phyloP scores from a whole-genome alignment of 2,888 invertebrate genomes.

The Drosophila limbata region DNA sequence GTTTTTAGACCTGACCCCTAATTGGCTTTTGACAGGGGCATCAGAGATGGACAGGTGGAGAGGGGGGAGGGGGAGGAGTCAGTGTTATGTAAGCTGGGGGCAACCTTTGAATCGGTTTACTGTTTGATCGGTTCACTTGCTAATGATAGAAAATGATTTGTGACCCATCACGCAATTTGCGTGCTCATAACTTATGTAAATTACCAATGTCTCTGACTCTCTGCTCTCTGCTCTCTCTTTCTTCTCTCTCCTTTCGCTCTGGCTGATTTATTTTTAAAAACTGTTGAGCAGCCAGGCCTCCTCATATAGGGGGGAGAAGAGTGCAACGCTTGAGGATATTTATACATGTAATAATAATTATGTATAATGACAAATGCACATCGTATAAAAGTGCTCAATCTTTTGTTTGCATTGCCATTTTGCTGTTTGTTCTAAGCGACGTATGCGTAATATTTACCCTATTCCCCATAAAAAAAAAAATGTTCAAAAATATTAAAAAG shows the following conservation, averaged over 20 bases:
- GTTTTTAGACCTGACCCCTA: slow-evolving; percentile 75
- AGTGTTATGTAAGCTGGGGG: slow-evolving; percentile 43
- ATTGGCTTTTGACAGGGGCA: slow-evolving; percentile 64
- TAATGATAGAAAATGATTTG: slow-evolving; percentile 22
- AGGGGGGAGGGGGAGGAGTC: not conserved
- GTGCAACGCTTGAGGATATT: slow-evolving; percentile 20
- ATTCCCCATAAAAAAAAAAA: not conserved
- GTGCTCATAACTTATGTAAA: slow-evolving; percentile 55
- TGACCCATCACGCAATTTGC: slow-evolving; percentile 51
- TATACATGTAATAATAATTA: slow-evolving; percentile 48
- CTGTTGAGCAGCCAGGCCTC: slow-evolving; percentile 16
- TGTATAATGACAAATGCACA: slow-evolving; percentile 75
- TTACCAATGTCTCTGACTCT: slow-evolving; percentile 16
- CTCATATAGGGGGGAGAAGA: not conserved
- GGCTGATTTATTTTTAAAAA: slow-evolving; percentile 57
- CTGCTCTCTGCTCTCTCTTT: not conserved
- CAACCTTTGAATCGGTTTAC: slow-evolving; percentile 26
- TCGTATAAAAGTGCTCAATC: slow-evolving; percentile 32
- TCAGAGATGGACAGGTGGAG: not conserved
- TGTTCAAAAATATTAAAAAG: not conserved
- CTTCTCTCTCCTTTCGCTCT: slow-evolving; percentile 5
- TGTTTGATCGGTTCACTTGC: slow-evolving; percentile 28
- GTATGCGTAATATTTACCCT: slow-evolving; percentile 61
- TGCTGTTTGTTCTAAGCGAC: slow-evolving; percentile 15
- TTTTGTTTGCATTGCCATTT: slow-evolving; percentile 24